Evolutionary conservation across 2,113 vertebrate genomes (phyloP).

Genomic region (Datnioides undecimradiatus): DNA sequence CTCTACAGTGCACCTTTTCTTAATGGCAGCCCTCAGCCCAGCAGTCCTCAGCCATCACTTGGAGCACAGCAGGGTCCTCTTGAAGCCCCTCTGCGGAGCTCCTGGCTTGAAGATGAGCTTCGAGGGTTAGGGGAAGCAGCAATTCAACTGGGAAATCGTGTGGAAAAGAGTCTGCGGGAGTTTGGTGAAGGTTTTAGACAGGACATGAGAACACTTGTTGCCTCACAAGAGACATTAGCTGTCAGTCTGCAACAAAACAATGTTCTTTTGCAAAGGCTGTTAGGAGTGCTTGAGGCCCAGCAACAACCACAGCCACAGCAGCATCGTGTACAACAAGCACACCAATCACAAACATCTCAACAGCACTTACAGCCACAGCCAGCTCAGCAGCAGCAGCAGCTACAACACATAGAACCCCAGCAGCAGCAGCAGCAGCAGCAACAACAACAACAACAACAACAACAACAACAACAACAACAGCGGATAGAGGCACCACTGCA

Average conservation of each 20-base stretch:
- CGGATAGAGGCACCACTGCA: conserved; percentile 61
- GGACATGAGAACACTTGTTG: conserved; percentile 84
- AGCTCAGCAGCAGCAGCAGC: conserved; percentile 32
- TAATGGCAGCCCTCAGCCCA: conserved; percentile 86
- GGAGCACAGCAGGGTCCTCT: conserved; percentile 82
- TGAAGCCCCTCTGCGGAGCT: conserved; percentile 80
- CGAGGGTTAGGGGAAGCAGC: conserved; percentile 84
- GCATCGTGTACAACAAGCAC: conserved; percentile 66
- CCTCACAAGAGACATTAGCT: conserved; percentile 84
- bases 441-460: conserved; percentile 51
- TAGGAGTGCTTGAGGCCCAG: conserved; percentile 85
- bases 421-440: conserved; percentile 44
- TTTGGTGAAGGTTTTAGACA: conserved; percentile 83
- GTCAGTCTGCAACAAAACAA: conserved; percentile 87
- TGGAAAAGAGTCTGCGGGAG: conserved; percentile 84
- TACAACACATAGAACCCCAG: conserved; percentile 64
- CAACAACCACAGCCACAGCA: conserved; percentile 77
- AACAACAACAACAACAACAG: conserved; percentile 50
- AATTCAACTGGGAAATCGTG: conserved; percentile 83
- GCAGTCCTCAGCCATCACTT: conserved; percentile 85
- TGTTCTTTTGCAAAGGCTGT: conserved; percentile 84
- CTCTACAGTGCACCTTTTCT: conserved; percentile 87
- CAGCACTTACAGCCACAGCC: conserved; percentile 70
- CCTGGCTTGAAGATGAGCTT: conserved; percentile 87
- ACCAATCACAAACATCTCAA: conserved; percentile 67